Base-by-base conservation (phyloP, 2,888 invertebrate species). In the Tethea ocularis region DNA sequence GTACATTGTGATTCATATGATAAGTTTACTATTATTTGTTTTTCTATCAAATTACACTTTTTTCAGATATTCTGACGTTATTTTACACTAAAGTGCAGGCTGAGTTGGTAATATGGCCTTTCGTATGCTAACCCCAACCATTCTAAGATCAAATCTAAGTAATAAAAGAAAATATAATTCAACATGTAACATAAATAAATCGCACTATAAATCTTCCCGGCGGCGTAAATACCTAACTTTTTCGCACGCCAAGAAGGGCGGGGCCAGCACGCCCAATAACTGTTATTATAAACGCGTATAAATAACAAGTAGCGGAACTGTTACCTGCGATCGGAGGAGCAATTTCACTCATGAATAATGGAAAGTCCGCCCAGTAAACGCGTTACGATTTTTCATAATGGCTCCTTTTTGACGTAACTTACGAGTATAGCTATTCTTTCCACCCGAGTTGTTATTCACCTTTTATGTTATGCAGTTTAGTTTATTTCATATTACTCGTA, bases 381-480 rank as follows among this genome's bases (percentile, higher is more conserved):
- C 82, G 91, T 91, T 91, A 92, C 89, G 90, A 91, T 91, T 92
- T 91, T 91, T 92, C 91, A 91, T 92, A 92, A 91, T 91, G 89
- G 86, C 86, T 80, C 78, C 85, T 84, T 86, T 83, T 89, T 89
- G 88, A 89, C 86, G 86, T 85, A 80, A 67, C 76, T 69, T 63
- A 74, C 70, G 17, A 41, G 41, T 74, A 74, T 64, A 61, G 74
- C 68, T 67, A 66, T 62, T 63, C 66, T 67, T 61, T 67, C 67
- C 62, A 61, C 55, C 62, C 77, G 70, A 33, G 33, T 33, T 84
- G 73, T 69, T 87, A 82, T 84, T 82, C 80, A 75, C 78, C 80
- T 79, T 83, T 80, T 78, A 33, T 77, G 78, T 82, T 82, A 81
- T 81, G 80, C 86, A 83, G 84, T 89, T 89, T 86, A 83, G 80